phyloP scores from a whole-genome alignment of 2,888 invertebrate genomes.

The Nomada goodeniana region DNA sequence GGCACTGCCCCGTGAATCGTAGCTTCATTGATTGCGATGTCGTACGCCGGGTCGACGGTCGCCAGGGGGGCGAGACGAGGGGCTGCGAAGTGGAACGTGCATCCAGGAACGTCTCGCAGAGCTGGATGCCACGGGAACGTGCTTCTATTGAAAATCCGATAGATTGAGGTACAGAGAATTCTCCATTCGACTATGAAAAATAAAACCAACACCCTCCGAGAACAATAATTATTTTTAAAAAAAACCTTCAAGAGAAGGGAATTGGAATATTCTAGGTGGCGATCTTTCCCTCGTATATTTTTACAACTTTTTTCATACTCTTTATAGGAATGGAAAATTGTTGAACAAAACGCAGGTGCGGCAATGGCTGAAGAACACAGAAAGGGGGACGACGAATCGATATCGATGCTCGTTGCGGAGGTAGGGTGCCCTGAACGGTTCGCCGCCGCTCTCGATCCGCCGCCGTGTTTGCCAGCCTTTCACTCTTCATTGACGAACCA shows the following conservation, averaged over 20 bases:
- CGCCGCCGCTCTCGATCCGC: conserved; percentile 21
- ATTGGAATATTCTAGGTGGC: too few relatives aligned
- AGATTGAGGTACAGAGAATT: too few relatives aligned
- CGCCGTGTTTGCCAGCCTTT: conserved; percentile 38
- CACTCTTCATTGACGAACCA: conserved; percentile 56
- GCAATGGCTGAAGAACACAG: not conserved
- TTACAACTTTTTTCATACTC: too few relatives aligned
- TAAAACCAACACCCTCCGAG: too few relatives aligned
- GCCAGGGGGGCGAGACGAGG: conserved; percentile 52
- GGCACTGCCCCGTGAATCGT: conserved; percentile 81
- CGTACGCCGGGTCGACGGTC: conserved; percentile 78
- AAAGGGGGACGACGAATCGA: not conserved
- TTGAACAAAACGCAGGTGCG: not conserved
- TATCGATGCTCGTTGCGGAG: not conserved
- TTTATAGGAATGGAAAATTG: too few relatives aligned
- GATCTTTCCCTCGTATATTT: too few relatives aligned
- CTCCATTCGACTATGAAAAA: too few relatives aligned
- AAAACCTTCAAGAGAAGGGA: too few relatives aligned
- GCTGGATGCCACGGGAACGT: conserved; percentile 24
- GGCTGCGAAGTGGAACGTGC: conserved; percentile 68
- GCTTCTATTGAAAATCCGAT: not conserved
- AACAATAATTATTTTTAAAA: too few relatives aligned
- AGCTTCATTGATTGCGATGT: conserved; percentile 83
- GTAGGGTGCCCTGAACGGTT: not conserved
- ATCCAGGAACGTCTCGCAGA: conserved; percentile 55